Conservation (phyloP, 2,797 vertebrate species). For the Trichosurus vulpecula region DNA sequence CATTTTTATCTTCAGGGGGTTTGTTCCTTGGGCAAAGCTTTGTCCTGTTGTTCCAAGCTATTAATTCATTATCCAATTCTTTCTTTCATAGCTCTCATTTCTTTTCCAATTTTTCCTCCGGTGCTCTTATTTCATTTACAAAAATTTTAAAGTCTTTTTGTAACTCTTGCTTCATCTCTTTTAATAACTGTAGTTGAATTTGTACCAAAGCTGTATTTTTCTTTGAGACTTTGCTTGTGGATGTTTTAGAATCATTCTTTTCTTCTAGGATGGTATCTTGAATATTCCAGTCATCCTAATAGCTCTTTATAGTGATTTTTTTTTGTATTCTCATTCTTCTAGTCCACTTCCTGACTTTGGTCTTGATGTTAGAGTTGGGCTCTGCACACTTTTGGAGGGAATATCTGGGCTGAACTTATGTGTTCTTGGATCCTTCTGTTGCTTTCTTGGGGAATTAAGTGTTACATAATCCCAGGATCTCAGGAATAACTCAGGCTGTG, state of each 20-base stretch:
- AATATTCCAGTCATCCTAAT: not conserved
- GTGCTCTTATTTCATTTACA: not conserved
- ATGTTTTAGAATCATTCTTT: not conserved
- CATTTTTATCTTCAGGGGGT: not conserved
- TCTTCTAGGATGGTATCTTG: not conserved
- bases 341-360: too few species aligned
- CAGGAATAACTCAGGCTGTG: not conserved
- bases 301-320: not conserved
- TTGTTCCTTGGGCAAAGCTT: not conserved
- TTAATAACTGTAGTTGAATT: not conserved
- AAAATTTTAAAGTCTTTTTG: not conserved
- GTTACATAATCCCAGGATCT: not conserved
- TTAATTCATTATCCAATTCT: not conserved
- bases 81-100: not conserved
- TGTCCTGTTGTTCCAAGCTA: not conserved
- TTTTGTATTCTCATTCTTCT: too few species aligned
- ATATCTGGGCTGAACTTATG: not conserved
- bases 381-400: not conserved
- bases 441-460: not conserved
- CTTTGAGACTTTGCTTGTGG: not conserved
- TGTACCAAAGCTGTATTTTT: not conserved
- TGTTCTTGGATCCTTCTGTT: not conserved
- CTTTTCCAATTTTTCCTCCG: not conserved
- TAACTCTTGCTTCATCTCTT: not conserved
- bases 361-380: too few species aligned